phyloP scores from a whole-genome alignment of 2,888 invertebrate species.

The Orthosia gracilis region DNA sequence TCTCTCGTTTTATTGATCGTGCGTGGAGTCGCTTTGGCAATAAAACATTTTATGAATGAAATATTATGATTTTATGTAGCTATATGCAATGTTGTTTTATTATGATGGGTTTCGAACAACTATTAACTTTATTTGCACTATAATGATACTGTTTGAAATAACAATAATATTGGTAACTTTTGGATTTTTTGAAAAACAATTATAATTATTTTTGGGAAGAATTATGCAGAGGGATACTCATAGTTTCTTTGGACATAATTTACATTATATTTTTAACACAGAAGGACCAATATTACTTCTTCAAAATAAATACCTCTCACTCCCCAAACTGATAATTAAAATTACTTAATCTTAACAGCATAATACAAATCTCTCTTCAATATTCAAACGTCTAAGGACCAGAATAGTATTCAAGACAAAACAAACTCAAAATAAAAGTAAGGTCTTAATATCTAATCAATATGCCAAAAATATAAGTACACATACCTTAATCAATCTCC shows the following conservation, averaged over 20 bases:
- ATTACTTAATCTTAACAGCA: not conserved
- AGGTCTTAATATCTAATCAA: conserved; percentile 4
- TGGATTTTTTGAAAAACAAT: not conserved
- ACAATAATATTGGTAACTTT: not conserved
- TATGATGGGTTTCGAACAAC: conserved; percentile 39
- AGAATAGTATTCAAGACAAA: conserved; percentile 4
- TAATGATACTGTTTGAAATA: conserved; percentile 11
- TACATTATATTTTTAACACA: not conserved
- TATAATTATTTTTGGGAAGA: not conserved
- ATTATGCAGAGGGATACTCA: too few species aligned
- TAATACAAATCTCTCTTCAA: not conserved
- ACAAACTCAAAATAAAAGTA: not conserved
- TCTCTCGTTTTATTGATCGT: conserved; percentile 9
- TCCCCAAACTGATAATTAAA: too few species aligned
- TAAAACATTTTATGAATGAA: conserved; percentile 46
- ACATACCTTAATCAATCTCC: conserved; percentile 18
- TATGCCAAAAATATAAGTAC: conserved; percentile 18
- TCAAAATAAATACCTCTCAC: not conserved
- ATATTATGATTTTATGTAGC: conserved; percentile 37
- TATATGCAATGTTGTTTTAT: conserved; percentile 40
- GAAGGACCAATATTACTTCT: not conserved
- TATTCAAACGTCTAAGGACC: not conserved
- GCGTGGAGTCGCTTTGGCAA: conserved; percentile 24
- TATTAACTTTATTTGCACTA: conserved; percentile 29
- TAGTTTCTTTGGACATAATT: not conserved